Base-by-base conservation (phyloP, 2,797 vertebrate species). In the Neosilurus mollespiculum region DNA sequence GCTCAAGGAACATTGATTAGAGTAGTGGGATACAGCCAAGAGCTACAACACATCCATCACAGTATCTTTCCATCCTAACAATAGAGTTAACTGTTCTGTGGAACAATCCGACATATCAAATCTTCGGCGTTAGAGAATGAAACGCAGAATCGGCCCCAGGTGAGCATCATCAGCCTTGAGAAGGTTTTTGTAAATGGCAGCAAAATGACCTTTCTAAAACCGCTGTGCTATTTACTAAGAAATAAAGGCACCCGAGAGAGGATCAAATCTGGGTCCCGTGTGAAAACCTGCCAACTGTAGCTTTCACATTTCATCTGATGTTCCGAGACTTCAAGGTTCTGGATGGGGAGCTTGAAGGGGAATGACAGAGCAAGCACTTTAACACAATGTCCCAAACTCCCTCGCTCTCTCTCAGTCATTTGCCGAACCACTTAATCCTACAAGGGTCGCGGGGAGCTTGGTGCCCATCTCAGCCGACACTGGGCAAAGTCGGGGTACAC, bases 181-280 rank as follows among this genome's bases (percentile, higher is more conserved):
- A 90, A 91, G 88, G 87, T 89, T 92, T 91, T 86, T 78, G 43
- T 76, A 87, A 78, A 69, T n/a, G 20, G 26, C 20, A 34, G 56
- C 15, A 58, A 69, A 87, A 78, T 91, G 87, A 91, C 90, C 90
- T 92, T 91, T 90, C 86, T 72, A 71, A 87, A 62, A 84, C 82
- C 75, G 78, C 65, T 72, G 72, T n/a, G 7, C 87, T 78, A 85
- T 89, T 90, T 89, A 88, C 90, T 89, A 78, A 91, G 91, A 91
- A 87, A 86, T 81, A 89, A 92, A 54, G 69, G 70, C 67, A 22
- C 71, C 43, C 6, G 71, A 30, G 54, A 56, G 11, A 20, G 37
- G 54, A 62, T 77, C 80, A 80, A 65, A 82, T 73, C 62, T 59
- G 62, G 34, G 30, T 56, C 30, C 20, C 30, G 20, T 78, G 26